Conservation (phyloP, 30 jellyfish, hydroid and myxozoan genomes). For the Morbakka virulenta region DNA sequence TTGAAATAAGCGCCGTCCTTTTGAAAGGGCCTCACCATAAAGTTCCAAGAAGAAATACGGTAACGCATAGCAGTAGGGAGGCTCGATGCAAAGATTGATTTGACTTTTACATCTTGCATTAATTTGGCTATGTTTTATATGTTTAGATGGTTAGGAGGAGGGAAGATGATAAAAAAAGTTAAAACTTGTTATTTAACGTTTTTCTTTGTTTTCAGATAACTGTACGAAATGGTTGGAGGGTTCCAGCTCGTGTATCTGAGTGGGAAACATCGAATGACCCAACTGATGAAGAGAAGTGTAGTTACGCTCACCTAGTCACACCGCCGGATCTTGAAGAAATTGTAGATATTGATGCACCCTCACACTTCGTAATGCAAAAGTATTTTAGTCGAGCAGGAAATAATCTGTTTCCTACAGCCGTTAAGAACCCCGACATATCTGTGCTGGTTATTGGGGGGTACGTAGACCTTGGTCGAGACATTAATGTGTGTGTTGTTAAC, state of each 20-base stretch:
- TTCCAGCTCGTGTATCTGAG: conserved; percentile 50
- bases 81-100: too few relatives aligned
- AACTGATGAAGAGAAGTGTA: neutral
- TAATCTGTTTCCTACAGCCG: conserved; percentile 69
- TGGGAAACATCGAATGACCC: conserved; percentile 46
- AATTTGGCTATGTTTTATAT: too few relatives aligned
- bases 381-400: conserved; percentile 49
- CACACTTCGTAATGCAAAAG: conserved; percentile 78
- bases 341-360: conserved; percentile 45
- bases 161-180: too few relatives aligned
- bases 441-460: conserved; percentile 86
- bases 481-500: conserved; percentile 60
- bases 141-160: too few relatives aligned
- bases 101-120: too few relatives aligned
- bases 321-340: conserved; percentile 80
- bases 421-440: conserved; percentile 60
- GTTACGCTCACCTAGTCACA: conserved; percentile 59
- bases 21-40: too few relatives aligned
- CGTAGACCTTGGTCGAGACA: conserved; percentile 63
- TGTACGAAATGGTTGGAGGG: conserved; percentile 64
- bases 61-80: too few relatives aligned
- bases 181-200: too few relatives aligned
- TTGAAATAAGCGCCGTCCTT: too few relatives aligned
- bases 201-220: conserved; percentile 27
- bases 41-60: too few relatives aligned